Percentiles rank a stretch among this genome's conserved stretches.
Evolutionary conservation across 2,888 invertebrate genomes (phyloP).

Genomic region (Nudaria mundana): DNA sequence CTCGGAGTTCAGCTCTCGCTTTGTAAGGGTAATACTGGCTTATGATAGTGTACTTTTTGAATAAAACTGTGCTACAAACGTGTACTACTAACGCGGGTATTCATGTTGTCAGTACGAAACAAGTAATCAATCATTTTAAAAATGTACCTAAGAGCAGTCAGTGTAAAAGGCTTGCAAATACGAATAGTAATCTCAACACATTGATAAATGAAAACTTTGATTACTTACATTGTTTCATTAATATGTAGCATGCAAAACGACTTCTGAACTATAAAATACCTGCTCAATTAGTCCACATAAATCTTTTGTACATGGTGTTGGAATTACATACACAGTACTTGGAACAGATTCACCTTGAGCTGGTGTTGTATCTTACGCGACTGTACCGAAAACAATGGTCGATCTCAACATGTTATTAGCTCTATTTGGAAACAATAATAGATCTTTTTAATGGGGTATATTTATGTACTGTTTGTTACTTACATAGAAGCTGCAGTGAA

Average conservation of each 20-base stretch:
- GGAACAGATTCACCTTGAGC: conserved; percentile 36
- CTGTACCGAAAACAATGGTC: conserved; percentile 54
- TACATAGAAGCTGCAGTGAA: background rate
- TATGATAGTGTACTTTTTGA: conserved; percentile 65
- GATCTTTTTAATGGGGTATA: conserved; percentile 8
- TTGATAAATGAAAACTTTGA: no score
- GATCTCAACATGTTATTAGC: conserved; percentile 59
- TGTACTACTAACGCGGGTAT: no score
- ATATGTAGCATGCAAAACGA: no score
- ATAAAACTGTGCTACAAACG: conserved; percentile 64
- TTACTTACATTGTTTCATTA: no score
- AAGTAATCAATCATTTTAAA: no score
- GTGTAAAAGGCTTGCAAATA: no score
- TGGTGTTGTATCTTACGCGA: conserved; percentile 50
- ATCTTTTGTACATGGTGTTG: conserved; percentile 21
- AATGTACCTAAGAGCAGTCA: no score
- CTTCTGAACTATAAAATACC: background rate
- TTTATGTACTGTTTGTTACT: background rate
- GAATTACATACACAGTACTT: conserved; percentile 31
- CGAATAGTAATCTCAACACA: no score
- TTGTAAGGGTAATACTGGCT: conserved; percentile 61
- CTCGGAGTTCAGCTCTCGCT: conserved; percentile 55
- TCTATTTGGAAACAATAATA: conserved; percentile 32
- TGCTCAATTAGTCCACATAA: background rate
- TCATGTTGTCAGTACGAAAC: no score